Conservation (phyloP, 2,113 vertebrate genomes). For the Tinamus guttatus region DNA sequence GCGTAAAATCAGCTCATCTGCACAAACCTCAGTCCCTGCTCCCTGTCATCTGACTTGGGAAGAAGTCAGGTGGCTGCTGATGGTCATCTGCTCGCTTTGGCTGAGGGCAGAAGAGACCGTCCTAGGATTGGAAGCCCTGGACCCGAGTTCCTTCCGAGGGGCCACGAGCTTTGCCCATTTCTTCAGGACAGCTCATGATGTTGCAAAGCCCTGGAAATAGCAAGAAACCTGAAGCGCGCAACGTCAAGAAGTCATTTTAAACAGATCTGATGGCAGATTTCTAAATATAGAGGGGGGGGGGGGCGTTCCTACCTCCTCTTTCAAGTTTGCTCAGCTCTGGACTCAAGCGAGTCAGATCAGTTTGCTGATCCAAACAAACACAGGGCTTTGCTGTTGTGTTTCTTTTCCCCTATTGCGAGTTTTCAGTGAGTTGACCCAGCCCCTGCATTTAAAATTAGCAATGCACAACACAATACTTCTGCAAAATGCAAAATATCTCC, state of each 20-base stretch:
- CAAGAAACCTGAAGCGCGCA: neutral
- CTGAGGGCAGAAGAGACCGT: neutral
- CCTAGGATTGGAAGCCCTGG: neutral
- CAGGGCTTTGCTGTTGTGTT: neutral
- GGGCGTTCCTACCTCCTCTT: neutral
- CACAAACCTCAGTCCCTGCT: neutral
- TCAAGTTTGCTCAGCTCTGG: neutral
- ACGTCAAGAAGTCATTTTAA: neutral
- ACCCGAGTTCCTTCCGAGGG: neutral
- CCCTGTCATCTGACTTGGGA: neutral
- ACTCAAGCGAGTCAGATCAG: neutral
- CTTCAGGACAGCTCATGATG: neutral
- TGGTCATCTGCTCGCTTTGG: rapidly evolving
- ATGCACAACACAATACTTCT: rapidly evolving
- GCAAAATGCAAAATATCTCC: neutral
- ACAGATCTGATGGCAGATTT: neutral
- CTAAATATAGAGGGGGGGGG: neutral
- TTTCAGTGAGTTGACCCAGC: neutral
- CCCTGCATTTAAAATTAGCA: neutral
- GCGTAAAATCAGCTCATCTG: neutral
- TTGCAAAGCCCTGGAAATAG: neutral
- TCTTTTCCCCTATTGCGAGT: neutral
- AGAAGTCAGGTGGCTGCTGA: neutral
- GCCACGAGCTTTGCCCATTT: neutral
- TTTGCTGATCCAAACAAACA: neutral